Base-by-base conservation (phyloP, 2,888 invertebrate species). In the Ectemnius lituratus region DNA sequence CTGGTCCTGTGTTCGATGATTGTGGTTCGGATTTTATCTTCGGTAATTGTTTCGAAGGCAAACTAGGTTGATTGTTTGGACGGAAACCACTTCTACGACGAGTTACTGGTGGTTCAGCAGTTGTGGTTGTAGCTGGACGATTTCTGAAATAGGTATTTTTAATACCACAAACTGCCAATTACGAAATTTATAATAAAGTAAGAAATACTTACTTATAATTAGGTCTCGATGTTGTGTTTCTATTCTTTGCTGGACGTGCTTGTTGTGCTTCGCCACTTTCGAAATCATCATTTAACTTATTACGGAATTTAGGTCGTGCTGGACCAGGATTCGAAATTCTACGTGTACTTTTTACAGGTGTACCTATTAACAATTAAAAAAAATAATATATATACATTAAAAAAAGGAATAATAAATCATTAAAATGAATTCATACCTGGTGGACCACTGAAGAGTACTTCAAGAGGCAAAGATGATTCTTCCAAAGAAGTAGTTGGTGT, bases 81-180 rank as follows among this genome's bases (percentile, higher is more conserved):
- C 96, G 94, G 89, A 94, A 96, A 37, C 94, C 93, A 73, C 94
- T 93, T 79, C 95, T 92, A 45, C 90, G 87, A 63, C 87, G 88
- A 2, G 85, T 87, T 4, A 83, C 76, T 0, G 89, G 77, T 2
- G 81, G 58, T 62, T 89, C 90, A 4, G 88, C 87, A 0, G 89
- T 84, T 67, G 88, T 90, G 92, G 89, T 68, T 5, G 69, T 56
- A 0, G 80, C 87, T 91, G 18, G 67, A n/a, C 81, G 76, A 65
- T 82, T 82, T 37, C 82, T 82, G 23, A 52, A 59, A 28, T 13
- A 18, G 8, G 20, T 37, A 20, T 11, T 5, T 62, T 11, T 18
- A 5, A 46, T 37, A 37, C 37, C 37, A 37, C 37, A 11, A 37
- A 37, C 11, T 11, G 8, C 37, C 37, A 23, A 23, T 23, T 37